Evolutionary conservation across 2,797 vertebrate species (phyloP), one percentile per base, ranked within the genome.

Genomic region (Parotocinclus haroldoi): DNA sequence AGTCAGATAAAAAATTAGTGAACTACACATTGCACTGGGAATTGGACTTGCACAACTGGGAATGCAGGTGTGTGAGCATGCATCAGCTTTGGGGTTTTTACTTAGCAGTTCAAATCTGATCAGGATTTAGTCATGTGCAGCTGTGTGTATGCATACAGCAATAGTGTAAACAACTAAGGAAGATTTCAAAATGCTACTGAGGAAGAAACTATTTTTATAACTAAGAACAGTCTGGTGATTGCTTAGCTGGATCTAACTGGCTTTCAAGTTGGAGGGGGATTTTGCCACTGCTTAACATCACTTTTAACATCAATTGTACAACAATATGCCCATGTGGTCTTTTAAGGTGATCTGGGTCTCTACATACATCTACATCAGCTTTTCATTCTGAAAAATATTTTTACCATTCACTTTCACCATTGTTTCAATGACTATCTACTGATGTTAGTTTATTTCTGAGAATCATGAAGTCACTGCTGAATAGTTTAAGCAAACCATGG

Each of bases 211-310:
- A 63, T 70, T 63, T 67, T 14, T 5, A 9, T 4, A 9, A 58
- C 56, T 72, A 67, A 51, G 38, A 17, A 64, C 39, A 27, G 27
- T 27, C 27, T 27, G n/a, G n/a, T n/a, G 27, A 36, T 44, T 54
- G 27, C 58, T 19, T 11, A 60, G 57, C 58, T 17, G 7, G 44
- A 66, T 50, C 13, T 74, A 76, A 76, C 68, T 76, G 76, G 68
- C 68, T 74, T 64, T 73, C 69, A 68, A 40, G 69, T 39, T 64
- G 16, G 38, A 58, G 46, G 50, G 46, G 63, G 45, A 56, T 37
- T 14, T 14, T 63, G 68, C 63, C 48, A 45, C 8, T 18, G 46
- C 45, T 45, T 46, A 18, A 48, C 36, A 17, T 10, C 18, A 13
- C 10, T 45, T 42, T n/a, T 27, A 27, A 27, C n/a, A n/a, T n/a